phyloP scores from a whole-genome alignment of 2,888 invertebrate species.

The Xestia rhomboidea region DNA sequence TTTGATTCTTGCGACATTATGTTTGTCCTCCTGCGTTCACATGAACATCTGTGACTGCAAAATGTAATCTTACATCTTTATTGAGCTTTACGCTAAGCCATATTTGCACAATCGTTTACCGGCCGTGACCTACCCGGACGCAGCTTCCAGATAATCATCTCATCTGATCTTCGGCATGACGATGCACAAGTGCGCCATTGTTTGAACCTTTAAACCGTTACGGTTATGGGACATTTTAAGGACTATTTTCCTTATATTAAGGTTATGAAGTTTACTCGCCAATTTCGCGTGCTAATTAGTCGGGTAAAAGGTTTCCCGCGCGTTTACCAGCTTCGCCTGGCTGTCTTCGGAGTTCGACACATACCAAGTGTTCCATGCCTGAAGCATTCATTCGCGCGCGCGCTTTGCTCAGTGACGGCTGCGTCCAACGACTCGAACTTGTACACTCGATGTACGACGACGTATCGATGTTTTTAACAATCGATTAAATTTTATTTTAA shows the following conservation, averaged over 20 bases:
- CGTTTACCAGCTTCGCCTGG: slow-evolving; percentile 54
- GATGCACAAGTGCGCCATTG: slow-evolving; percentile 75
- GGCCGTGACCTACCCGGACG: slow-evolving; percentile 77
- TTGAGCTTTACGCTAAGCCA: slow-evolving; percentile 66
- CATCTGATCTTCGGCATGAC: slow-evolving; percentile 74
- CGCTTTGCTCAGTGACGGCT: slow-evolving; percentile 81
- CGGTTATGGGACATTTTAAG: slow-evolving; percentile 63
- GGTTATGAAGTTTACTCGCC: slow-evolving; percentile 58
- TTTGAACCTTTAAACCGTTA: slow-evolving; percentile 64
- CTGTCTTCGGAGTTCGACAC: slow-evolving; percentile 63
- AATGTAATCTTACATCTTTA: slow-evolving; percentile 71
- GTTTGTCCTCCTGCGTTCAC: slow-evolving; percentile 43
- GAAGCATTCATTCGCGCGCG: slow-evolving; percentile 85
- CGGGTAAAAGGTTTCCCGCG: slow-evolving; percentile 60
- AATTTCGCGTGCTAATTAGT: slow-evolving; percentile 66
- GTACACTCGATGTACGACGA: slow-evolving; percentile 64
- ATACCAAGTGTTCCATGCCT: slow-evolving; percentile 53
- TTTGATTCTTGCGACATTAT: slow-evolving; percentile 40
- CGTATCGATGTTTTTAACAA: slow-evolving; percentile 75
- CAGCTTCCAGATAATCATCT: slow-evolving; percentile 75
- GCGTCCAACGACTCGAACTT: slow-evolving; percentile 74
- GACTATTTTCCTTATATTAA: slow-evolving; percentile 62
- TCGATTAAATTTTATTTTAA: slow-evolving; percentile 65
- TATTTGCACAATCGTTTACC: slow-evolving; percentile 75
- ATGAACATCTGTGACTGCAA: slow-evolving; percentile 67